Evolutionary conservation across 2,797 vertebrate species (phyloP).

Genomic region (Gymnoscopelus microlampas): DNA sequence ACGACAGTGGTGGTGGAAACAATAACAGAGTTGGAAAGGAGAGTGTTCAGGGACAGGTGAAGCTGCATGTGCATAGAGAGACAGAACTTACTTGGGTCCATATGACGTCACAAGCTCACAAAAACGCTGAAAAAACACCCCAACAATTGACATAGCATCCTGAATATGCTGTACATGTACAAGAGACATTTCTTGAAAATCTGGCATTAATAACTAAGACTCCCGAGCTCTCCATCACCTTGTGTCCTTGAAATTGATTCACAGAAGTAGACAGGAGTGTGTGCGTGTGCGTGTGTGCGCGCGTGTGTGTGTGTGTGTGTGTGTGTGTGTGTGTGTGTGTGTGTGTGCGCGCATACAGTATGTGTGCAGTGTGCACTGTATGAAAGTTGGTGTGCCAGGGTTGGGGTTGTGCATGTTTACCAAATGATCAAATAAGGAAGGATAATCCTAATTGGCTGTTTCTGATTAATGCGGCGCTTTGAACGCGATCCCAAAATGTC

Average conservation of each 20-base stretch:
- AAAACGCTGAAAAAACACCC: conserved; percentile 16
- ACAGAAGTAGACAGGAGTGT: neutral
- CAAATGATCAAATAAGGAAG: conserved; percentile 67
- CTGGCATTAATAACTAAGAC: conserved; percentile 12
- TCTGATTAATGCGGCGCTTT: conserved; percentile 68
- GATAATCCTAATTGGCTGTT: conserved; percentile 75
- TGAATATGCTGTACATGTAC: neutral
- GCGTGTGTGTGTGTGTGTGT: conserved; percentile 22
- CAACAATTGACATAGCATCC: neutral
- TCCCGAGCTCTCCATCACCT: too few relatives aligned
- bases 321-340: conserved; percentile 10
- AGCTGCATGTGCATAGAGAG: conserved; percentile 54
- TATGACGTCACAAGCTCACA: conserved; percentile 6
- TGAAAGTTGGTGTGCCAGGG: conserved; percentile 17
- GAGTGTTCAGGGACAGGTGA: conserved; percentile 57
- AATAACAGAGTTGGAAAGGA: conserved; percentile 30
- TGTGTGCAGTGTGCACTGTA: conserved; percentile 30
- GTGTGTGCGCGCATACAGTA: conserved; percentile 13
- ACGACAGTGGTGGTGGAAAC: conserved; percentile 52
- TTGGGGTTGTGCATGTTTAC: conserved; percentile 51
- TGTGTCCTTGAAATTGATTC: too few relatives aligned
- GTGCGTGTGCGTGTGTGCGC: conserved; percentile 20
- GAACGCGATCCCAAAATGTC: conserved; percentile 64
- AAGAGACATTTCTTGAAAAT: conserved; percentile 20
- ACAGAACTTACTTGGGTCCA: conserved; percentile 28